These are phyloP conservation scores for Euplagia quadripunctaria DNA, from an alignment of 2,888 invertebrate genomes.

Conservation along the genomic window DNA sequence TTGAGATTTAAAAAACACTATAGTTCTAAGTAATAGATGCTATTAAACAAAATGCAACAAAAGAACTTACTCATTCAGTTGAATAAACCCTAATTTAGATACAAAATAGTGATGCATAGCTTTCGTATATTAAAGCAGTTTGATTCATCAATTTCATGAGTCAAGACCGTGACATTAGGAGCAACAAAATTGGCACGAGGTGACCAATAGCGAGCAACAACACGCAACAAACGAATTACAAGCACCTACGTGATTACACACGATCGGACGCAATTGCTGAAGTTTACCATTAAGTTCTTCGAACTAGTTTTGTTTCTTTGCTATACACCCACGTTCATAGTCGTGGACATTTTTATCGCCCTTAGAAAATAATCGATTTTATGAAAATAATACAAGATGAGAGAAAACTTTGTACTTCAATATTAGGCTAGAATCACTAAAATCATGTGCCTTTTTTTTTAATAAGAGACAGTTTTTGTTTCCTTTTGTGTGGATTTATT, in stretches of 20 bases:
- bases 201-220: constrained; percentile 29
- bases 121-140: constrained; percentile 13
- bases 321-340: constrained; percentile 3
- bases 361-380: not conserved
- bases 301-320: constrained; percentile 10
- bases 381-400: not conserved
- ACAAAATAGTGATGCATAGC: not conserved
- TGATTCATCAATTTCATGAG: constrained; percentile 40
- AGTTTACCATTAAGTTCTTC: constrained; percentile 15
- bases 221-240: constrained; percentile 60
- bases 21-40: not conserved
- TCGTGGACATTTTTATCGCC: not conserved
- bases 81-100: not conserved
- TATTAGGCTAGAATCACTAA: not conserved
- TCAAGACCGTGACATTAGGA: constrained; percentile 55
- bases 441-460: not conserved
- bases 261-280: constrained; percentile 15
- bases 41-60: not conserved
- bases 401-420: not conserved
- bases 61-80: not conserved
- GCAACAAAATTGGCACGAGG: constrained; percentile 50
- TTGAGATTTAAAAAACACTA: too few relatives aligned
- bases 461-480: not conserved
- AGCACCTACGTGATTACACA: constrained; percentile 32
- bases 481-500: not conserved